Base-by-base conservation (phyloP, 2,797 vertebrate species). In the Gymnothorax javanicus region DNA sequence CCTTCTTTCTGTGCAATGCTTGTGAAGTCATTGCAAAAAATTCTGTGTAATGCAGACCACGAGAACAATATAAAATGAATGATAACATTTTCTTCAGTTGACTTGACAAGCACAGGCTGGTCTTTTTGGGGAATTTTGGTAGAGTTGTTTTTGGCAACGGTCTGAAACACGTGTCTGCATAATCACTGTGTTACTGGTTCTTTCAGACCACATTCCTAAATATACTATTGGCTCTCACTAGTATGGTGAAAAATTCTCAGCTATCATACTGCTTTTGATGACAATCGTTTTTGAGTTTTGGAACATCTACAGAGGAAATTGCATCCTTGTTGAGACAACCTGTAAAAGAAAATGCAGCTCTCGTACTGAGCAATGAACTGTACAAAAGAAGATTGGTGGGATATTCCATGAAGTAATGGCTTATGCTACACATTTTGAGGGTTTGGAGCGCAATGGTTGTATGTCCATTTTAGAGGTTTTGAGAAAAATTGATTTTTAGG, bases 241-340 rank as follows among this genome's bases (percentile, higher is more conserved):
- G 75, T 79, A 79, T 79, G 75, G 20, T 54, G 17, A 79, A 79
- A 71, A 79, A 50, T 54, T 79, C 43, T 52, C 43, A 77, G 52
- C 43, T 25, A 27, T 71, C 67, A 8, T 25, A 7, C 7, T 71
- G 67, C 27, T 20, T 43, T 75, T 25, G 25, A n/a, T 75, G 25
- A 0, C 43, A 13, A 52, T 79, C 43, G 15, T 50, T 52, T 43
- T 54, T 79, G 43, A 79, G 50, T 79, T 79, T 43, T 79, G 75
- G 43, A 52, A 79, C 15, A 52, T 7, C 75, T 52, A 52, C 50
- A 79, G 43, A 52, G 75, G 15, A 17, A 20, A 54, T 43, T 20
- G 50, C 20, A 52, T 79, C 54, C 75, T 54, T 13, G 43, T 23
- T 79, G 75, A 52, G 43, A 52, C 43, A 52, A 75, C 27, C 33